phyloP scores from a whole-genome alignment of 1,140 invertebrate genomes.

The Drosophila lowei region DNA sequence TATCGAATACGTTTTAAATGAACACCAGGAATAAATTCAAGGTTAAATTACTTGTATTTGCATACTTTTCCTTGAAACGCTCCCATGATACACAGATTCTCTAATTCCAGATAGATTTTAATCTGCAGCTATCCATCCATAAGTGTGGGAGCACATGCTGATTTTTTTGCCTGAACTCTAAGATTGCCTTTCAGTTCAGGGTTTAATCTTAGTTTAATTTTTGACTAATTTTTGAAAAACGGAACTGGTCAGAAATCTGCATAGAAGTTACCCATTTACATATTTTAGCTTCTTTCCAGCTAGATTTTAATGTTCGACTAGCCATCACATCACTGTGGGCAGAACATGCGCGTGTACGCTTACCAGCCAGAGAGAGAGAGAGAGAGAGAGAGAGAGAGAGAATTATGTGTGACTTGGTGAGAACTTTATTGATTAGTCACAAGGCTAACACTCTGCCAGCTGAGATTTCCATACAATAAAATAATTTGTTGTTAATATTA shows the following conservation, averaged over 20 bases:
- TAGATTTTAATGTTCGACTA: slow-evolving; percentile 5
- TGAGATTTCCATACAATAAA: slow-evolving; percentile 36
- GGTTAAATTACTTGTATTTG: too few species aligned
- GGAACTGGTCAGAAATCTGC: too few species aligned
- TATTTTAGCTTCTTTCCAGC: slow-evolving; percentile 21
- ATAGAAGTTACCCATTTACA: not conserved
- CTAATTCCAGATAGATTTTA: not conserved
- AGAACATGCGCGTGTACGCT: slow-evolving; percentile 48
- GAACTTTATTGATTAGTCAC: slow-evolving; percentile 81
- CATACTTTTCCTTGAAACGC: too few species aligned
- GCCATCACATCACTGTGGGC: slow-evolving; percentile 34
- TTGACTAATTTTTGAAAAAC: not conserved
- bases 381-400: not conserved
- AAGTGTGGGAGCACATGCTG: too few species aligned
- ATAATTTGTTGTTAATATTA: slow-evolving; percentile 6
- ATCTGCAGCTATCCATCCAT: too few species aligned
- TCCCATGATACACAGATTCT: too few species aligned
- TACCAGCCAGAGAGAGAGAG: slow-evolving; percentile 15
- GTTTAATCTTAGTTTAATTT: too few species aligned
- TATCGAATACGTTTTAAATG: too few species aligned
- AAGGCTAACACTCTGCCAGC: slow-evolving; percentile 59
- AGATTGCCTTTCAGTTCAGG: too few species aligned
- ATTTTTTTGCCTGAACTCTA: too few species aligned
- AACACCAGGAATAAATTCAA: too few species aligned
- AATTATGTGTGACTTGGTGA: slow-evolving; percentile 31